These are phyloP conservation scores for Drosophila pseudoobscura DNA, from an alignment of 1,140 invertebrate species.

Conservation along the genomic window DNA sequence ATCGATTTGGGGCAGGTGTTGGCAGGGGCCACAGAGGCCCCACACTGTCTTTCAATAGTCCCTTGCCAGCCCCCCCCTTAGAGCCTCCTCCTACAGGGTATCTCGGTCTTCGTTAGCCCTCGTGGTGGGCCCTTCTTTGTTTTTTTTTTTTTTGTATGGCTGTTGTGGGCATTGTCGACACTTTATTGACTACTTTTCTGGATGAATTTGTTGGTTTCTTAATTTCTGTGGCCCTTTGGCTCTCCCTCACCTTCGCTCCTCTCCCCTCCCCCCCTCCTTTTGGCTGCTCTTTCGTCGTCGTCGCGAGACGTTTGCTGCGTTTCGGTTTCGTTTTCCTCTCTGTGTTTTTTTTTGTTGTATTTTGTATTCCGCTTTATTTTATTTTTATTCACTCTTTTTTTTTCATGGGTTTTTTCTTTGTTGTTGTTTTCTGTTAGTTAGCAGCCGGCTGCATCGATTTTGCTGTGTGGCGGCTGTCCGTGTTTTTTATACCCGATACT, in stretches of 20 bases:
- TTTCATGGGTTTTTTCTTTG: slow-evolving; percentile 5
- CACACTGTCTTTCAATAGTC: too few species aligned
- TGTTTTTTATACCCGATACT: too few species aligned
- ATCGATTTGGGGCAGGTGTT: too few species aligned
- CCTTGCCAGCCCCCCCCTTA: too few species aligned
- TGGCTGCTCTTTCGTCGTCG: slow-evolving; percentile 27
- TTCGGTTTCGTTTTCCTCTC: slow-evolving; percentile 31
- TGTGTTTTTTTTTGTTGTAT: slow-evolving; percentile 4
- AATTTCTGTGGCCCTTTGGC: slow-evolving; percentile 62
- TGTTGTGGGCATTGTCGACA: slow-evolving; percentile 77
- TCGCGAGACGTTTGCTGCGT: too few species aligned
- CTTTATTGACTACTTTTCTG: slow-evolving; percentile 82
- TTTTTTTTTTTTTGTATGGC: slow-evolving; percentile 40
- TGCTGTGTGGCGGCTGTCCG: slow-evolving; percentile 54
- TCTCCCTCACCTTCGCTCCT: slow-evolving; percentile 15
- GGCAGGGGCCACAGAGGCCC: too few species aligned
- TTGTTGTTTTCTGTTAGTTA: slow-evolving; percentile 47
- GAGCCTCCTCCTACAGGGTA: too few species aligned
- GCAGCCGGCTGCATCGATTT: slow-evolving; percentile 71
- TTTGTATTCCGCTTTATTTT: slow-evolving; percentile 24
- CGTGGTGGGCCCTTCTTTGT: slow-evolving; percentile 8
- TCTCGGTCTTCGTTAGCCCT: neutral
- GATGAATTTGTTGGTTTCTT: slow-evolving; percentile 82
- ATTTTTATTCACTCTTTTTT: slow-evolving; percentile 24
- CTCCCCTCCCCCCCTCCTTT: neutral